These are phyloP conservation scores for Drosophila peninsularis DNA, from an alignment of 2,888 invertebrate species.

Conservation along the genomic window DNA sequence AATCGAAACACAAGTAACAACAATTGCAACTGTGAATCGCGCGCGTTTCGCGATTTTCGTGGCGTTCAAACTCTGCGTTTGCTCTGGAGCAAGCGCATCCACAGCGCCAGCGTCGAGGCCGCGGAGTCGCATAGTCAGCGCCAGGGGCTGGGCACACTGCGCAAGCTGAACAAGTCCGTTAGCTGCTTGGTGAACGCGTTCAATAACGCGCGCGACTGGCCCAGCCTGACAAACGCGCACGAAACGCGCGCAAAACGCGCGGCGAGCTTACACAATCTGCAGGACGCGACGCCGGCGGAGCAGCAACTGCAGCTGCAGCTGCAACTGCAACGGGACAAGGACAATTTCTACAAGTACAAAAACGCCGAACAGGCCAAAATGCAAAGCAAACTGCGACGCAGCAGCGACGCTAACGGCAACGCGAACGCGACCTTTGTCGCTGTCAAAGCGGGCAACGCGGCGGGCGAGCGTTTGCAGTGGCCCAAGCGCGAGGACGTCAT, in stretches of 20 bases:
- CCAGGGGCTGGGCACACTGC: conserved; percentile 60
- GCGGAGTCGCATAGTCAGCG: conserved; percentile 5
- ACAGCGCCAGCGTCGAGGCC: conserved; percentile 64
- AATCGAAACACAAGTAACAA: conserved; percentile 12
- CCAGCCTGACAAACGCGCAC: conserved; percentile 37
- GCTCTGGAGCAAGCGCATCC: conserved; percentile 84
- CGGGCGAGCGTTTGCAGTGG: conserved; percentile 81
- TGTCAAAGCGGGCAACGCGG: conserved; percentile 42
- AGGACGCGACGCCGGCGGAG: conserved; percentile 30
- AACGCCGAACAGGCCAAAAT: conserved; percentile 82
- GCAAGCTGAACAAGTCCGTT: conserved; percentile 78
- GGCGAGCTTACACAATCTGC: conserved; percentile 80
- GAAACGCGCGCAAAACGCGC: conserved; percentile 75
- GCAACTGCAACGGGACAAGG: conserved; percentile 66
- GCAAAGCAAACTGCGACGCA: conserved; percentile 56
- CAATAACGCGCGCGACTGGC: conserved; percentile 61
- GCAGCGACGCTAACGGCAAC: conserved; percentile 39
- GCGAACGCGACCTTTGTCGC: conserved; percentile 59
- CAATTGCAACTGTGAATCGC: conserved; percentile 62
- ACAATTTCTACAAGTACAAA: conserved; percentile 85
- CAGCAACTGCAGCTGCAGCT: conserved; percentile 43
- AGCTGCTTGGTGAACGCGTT: conserved; percentile 78
- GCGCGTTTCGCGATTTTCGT: conserved; percentile 78
- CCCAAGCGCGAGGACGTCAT: conserved; percentile 74
- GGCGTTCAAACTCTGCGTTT: conserved; percentile 83